Evolutionary conservation across 2,113 vertebrate genomes (phyloP).

Genomic region (Falco punctatus): DNA sequence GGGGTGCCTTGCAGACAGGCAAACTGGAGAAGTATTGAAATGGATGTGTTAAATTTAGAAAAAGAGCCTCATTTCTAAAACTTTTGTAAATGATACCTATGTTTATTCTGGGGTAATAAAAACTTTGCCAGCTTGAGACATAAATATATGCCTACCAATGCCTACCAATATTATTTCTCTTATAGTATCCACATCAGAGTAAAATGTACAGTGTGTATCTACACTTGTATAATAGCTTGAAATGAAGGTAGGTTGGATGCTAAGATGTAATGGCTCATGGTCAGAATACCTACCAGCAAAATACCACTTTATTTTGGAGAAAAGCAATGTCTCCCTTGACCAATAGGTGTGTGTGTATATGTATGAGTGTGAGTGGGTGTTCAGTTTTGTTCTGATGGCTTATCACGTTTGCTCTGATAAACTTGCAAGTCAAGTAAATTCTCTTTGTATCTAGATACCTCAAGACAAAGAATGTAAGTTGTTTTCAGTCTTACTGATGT

Average conservation of each 20-base stretch:
- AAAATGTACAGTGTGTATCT: not conserved
- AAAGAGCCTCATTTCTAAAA: not conserved
- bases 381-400: not conserved
- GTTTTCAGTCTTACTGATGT: not conserved
- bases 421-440: not conserved
- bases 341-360: not conserved
- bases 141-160: not conserved
- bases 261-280: not conserved
- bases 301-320: not conserved
- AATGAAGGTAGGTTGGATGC: not conserved
- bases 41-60: not conserved
- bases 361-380: not conserved
- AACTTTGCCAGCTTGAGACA: not conserved
- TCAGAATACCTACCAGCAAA: not conserved
- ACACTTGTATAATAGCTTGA: not conserved
- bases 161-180: not conserved
- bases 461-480: not conserved
- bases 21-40: not conserved
- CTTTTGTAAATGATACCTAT: not conserved
- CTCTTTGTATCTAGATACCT: not conserved
- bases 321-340: not conserved
- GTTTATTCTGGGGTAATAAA: not conserved
- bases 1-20: not conserved
- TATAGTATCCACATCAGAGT: not conserved
- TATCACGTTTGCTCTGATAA: not conserved